Evolutionary conservation across 2,113 vertebrate genomes (phyloP).

Genomic region (Albula goreensis): DNA sequence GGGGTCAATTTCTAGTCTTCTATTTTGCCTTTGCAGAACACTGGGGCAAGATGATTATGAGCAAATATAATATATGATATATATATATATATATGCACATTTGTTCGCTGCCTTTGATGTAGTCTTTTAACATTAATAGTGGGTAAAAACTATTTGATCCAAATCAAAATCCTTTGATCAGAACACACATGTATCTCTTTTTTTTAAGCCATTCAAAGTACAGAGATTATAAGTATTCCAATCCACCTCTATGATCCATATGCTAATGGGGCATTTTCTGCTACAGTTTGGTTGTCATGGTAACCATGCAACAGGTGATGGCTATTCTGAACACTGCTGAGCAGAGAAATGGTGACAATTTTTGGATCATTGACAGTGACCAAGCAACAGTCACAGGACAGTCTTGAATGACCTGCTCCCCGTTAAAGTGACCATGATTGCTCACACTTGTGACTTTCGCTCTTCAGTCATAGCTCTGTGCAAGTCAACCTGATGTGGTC

Average conservation of each 20-base stretch:
- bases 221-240: background rate
- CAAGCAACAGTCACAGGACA: no score
- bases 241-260: background rate
- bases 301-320: background rate
- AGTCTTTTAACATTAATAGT: constrained; percentile 4
- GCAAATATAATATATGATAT: no score
- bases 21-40: no score
- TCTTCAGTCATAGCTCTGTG: background rate
- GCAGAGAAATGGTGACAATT: no score
- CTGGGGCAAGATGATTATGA: no score
- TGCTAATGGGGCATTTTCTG: background rate
- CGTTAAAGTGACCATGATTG: no score
- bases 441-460: background rate
- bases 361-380: no score
- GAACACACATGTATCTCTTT: background rate
- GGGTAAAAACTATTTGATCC: background rate
- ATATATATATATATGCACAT: no score
- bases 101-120: background rate
- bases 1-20: no score
- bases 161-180: constrained; percentile 12
- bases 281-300: background rate
- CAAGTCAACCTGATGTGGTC: background rate
- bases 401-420: no score
- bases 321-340: no score
- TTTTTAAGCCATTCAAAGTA: constrained; percentile 20